These are phyloP conservation scores for Itoplectis maculator DNA, from an alignment of 2,888 invertebrate species.

Conservation along the genomic window DNA sequence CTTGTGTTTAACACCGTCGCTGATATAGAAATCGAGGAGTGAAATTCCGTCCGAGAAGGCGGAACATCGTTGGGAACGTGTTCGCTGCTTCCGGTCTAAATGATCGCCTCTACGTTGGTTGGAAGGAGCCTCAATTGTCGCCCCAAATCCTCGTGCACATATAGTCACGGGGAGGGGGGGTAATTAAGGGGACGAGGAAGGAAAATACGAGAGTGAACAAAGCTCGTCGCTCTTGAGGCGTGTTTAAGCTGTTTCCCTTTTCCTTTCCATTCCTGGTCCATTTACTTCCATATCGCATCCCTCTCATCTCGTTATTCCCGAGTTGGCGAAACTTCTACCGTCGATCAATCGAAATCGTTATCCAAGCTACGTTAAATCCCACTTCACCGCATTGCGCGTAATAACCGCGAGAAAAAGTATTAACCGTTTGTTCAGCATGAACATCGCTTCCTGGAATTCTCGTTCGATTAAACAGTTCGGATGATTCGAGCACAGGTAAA, in stretches of 20 bases:
- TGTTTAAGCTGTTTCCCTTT: not conserved
- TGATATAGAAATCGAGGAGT: slow-evolving; percentile 3
- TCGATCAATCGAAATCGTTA: not conserved
- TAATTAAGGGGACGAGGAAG: not conserved
- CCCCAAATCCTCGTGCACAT: not conserved
- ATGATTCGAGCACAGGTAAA: too few relatives aligned
- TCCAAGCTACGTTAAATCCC: too few relatives aligned
- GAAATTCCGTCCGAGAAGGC: not conserved
- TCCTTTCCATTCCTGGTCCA: not conserved
- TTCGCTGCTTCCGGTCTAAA: slow-evolving; percentile 21
- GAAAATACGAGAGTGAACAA: slow-evolving; percentile 5
- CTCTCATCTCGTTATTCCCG: not conserved
- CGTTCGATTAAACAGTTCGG: not conserved
- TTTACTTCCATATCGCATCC: not conserved
- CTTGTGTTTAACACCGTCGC: slow-evolving; percentile 8
- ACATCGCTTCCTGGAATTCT: too few relatives aligned
- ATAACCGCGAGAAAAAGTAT: slow-evolving; percentile 1
- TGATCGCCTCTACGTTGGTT: slow-evolving; percentile 31
- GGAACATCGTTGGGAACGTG: slow-evolving; percentile 25
- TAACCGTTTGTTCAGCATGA: not conserved
- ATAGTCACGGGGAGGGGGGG: not conserved
- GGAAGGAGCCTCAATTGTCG: slow-evolving; percentile 12
- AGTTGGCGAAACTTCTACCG: not conserved
- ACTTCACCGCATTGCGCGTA: not conserved
- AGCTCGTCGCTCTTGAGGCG: slow-evolving; percentile 7